These are phyloP conservation scores for Parotocinclus haroldoi DNA, from an alignment of 2,797 vertebrate genomes.

Conservation along the genomic window DNA sequence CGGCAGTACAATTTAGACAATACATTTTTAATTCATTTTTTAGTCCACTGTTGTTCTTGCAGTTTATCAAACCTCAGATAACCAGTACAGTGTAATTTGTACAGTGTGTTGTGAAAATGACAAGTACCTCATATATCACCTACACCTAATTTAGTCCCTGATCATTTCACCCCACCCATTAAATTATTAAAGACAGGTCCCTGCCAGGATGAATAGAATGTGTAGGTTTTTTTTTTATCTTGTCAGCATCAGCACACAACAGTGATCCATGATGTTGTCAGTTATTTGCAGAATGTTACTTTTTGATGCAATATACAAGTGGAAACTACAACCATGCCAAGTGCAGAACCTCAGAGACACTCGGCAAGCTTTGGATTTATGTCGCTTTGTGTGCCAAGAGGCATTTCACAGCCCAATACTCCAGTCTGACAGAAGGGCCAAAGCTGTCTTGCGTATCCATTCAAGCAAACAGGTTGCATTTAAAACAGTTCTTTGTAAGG, in stretches of 20 bases:
- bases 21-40: no score
- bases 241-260: slow-evolving; percentile 65
- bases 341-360: slow-evolving; percentile 27
- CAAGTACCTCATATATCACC: no score
- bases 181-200: slow-evolving; percentile 22
- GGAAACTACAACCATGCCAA: slow-evolving; percentile 26
- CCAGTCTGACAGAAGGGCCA: slow-evolving; percentile 27
- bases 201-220: slow-evolving; percentile 38
- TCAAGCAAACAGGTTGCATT: slow-evolving; percentile 16
- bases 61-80: no score
- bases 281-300: slow-evolving; percentile 48
- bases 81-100: no score
- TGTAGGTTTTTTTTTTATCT: slow-evolving; percentile 48
- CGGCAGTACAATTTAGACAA: no score
- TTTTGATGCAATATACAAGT: slow-evolving; percentile 48
- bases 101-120: no score
- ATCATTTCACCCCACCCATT: neutral
- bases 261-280: slow-evolving; percentile 71
- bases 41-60: no score
- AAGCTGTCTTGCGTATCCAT: neutral
- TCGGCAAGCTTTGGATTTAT: slow-evolving; percentile 36
- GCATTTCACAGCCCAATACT: slow-evolving; percentile 23
- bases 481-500: slow-evolving; percentile 33
- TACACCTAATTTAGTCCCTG: neutral
- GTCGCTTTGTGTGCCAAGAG: slow-evolving; percentile 31